Evolutionary conservation across 2,888 invertebrate genomes (phyloP).

Genomic region (Trachelus tabidus): DNA sequence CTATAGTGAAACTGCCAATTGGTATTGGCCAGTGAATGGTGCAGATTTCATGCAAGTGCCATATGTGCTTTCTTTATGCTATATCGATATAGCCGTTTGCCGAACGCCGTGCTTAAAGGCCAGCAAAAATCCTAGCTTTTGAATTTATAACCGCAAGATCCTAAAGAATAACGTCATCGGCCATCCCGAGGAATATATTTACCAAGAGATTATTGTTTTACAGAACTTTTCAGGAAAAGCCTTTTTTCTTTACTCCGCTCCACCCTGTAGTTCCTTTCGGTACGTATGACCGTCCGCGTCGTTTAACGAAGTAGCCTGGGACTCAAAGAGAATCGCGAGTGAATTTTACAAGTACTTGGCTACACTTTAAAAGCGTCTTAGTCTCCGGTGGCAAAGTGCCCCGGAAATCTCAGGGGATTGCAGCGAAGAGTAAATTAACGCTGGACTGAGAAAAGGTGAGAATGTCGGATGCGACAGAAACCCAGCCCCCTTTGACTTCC

Average conservation of each 20-base stretch:
- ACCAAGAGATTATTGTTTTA: background rate
- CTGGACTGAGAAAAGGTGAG: background rate
- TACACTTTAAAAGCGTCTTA: background rate
- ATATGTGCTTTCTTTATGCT: constrained; percentile 41
- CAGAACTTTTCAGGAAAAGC: background rate
- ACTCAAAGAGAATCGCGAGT: background rate
- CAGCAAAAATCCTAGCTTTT: background rate
- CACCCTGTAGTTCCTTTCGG: background rate
- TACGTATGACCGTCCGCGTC: background rate
- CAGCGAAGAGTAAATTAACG: background rate
- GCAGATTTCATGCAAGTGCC: constrained; percentile 31
- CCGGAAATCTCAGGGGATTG: background rate
- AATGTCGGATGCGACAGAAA: background rate
- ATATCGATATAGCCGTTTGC: constrained; percentile 29
- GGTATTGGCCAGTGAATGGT: constrained; percentile 31
- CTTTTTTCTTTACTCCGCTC: background rate
- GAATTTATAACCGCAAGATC: background rate
- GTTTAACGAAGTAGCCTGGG: background rate
- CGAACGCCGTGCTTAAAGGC: constrained; percentile 1
- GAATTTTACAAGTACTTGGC: background rate
- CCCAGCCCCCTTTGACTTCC: background rate
- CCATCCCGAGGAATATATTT: background rate
- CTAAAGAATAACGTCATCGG: background rate
- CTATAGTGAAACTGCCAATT: background rate
- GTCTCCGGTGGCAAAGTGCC: background rate